Base-by-base conservation (phyloP, 2,888 invertebrate species). In the Caenorhabditis sp. region DNA sequence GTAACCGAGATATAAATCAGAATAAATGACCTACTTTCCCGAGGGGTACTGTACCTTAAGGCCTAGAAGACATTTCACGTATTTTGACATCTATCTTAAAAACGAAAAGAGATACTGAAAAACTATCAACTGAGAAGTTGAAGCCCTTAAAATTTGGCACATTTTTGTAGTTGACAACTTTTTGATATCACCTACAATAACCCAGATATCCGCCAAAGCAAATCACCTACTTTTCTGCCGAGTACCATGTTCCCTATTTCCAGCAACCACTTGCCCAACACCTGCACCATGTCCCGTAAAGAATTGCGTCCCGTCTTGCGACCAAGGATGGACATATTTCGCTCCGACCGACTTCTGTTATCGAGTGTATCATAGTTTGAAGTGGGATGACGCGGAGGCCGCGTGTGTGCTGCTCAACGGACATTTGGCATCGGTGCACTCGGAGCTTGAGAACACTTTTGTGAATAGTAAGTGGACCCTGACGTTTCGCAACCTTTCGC, bases 321-420 rank as follows among this genome's bases (percentile, higher is more conserved):
- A 79, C n/a, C 62, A 64, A 32, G 79, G 72, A 64, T 82, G 82
- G 82, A 82, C 82, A 13, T 82, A 82, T 22, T 82, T 79, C 40
- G 55, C 65, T 2, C 65, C 65, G 15, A 82, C 82, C 18, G 79
- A 82, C 22, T 70, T 56, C 40, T 82, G 82, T 53, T 82, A 82
- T 24, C 50, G 62, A 32, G 78, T 82, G 20, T 81, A 74, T 24
- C 76, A 77, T 50, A 37, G 62, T 3, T 56, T 56, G 13, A 82
- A 82, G 28, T 82, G 78, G 78, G 72, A 67, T 32, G 82, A 82
- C 40, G 82, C 82, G 8, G 82, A 82, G 50, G 82, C 78, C 0
- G 67, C 76, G 5, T 82, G 82, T 24, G 74, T 82, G 20, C 44
- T 77, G 9, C 60, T 74, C 15, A 51, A 50, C 13, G 78, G 77